These are phyloP conservation scores for Dendroctonus ponderosae DNA, from an alignment of 1,140 invertebrate genomes.

Conservation along the genomic window DNA sequence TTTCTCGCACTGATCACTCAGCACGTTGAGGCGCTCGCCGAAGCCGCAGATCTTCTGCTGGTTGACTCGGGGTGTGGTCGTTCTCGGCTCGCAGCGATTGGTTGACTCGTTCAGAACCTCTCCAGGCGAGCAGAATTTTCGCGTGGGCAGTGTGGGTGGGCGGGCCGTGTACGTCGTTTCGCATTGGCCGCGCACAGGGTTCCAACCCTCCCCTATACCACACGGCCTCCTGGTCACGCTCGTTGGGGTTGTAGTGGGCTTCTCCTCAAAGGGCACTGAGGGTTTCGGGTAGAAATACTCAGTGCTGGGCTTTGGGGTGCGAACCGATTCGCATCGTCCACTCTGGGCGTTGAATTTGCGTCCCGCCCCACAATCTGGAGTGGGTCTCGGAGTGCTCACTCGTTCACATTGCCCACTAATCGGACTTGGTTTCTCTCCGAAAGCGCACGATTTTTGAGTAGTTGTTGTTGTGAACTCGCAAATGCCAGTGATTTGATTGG, in stretches of 20 bases:
- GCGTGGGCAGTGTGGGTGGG: background rate
- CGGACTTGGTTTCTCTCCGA: constrained; percentile 18
- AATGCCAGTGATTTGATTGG: constrained; percentile 1
- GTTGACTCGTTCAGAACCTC: constrained; percentile 14
- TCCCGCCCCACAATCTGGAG: constrained; percentile 1
- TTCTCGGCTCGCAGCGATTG: constrained; percentile 4
- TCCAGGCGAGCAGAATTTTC: constrained; percentile 22
- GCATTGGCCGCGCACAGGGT: background rate
- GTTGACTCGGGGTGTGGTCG: constrained; percentile 5
- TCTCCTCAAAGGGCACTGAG: constrained; percentile 4
- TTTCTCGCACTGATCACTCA: background rate
- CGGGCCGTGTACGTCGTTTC: background rate
- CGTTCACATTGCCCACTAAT: constrained; percentile 13
- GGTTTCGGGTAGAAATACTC: constrained; percentile 6
- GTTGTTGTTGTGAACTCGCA: constrained; percentile 5
- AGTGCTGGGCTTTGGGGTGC: background rate
- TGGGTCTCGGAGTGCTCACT: background rate
- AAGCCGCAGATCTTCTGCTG: background rate
- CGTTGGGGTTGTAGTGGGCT: background rate
- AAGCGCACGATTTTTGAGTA: constrained; percentile 25
- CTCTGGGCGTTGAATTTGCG: background rate
- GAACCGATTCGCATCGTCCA: constrained; percentile 2
- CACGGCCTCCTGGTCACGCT: background rate
- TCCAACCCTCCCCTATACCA: background rate
- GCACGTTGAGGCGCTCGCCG: background rate